Evolutionary conservation across 1,140 invertebrate genomes (phyloP).

Genomic region (Spodoptera litura): DNA sequence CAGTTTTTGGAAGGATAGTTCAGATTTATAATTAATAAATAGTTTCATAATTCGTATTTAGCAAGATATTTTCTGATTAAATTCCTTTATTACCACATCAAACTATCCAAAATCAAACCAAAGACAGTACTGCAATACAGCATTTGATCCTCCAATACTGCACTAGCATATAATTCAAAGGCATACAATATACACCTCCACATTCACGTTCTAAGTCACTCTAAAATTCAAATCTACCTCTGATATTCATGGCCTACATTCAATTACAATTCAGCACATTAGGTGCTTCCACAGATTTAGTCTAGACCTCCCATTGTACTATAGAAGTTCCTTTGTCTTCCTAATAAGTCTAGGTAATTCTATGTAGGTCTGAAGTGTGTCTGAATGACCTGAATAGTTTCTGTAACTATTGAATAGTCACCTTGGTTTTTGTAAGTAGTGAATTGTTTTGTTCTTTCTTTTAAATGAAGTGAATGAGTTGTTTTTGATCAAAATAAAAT

Average conservation of each 20-base stretch:
- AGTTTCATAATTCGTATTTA: too few relatives aligned
- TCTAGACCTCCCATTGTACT: slow-evolving; percentile 15
- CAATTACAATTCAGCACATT: slow-evolving; percentile 36
- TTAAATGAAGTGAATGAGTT: too few relatives aligned
- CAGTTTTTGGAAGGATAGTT: too few relatives aligned
- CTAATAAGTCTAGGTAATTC: slow-evolving; percentile 9
- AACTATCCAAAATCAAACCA: too few relatives aligned
- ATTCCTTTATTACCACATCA: too few relatives aligned
- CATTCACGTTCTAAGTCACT: background rate
- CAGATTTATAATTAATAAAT: too few relatives aligned
- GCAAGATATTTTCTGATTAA: too few relatives aligned
- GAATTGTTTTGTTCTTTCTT: too few relatives aligned
- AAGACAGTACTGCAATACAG: too few relatives aligned
- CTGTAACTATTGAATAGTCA: too few relatives aligned
- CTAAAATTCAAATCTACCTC: slow-evolving; percentile 25
- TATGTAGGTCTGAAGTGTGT: background rate
- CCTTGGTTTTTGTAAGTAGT: too few relatives aligned
- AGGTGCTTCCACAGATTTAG: slow-evolving; percentile 2
- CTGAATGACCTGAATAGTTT: background rate
- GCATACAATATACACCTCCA: background rate
- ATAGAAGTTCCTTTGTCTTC: slow-evolving; percentile 17
- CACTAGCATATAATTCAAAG: background rate
- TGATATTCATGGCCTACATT: slow-evolving; percentile 29
- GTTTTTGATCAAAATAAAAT: too few relatives aligned
- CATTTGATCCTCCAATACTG: background rate